Base-by-base conservation (phyloP, 92 coral and sea anemone species). In the Heliopora coerulea region DNA sequence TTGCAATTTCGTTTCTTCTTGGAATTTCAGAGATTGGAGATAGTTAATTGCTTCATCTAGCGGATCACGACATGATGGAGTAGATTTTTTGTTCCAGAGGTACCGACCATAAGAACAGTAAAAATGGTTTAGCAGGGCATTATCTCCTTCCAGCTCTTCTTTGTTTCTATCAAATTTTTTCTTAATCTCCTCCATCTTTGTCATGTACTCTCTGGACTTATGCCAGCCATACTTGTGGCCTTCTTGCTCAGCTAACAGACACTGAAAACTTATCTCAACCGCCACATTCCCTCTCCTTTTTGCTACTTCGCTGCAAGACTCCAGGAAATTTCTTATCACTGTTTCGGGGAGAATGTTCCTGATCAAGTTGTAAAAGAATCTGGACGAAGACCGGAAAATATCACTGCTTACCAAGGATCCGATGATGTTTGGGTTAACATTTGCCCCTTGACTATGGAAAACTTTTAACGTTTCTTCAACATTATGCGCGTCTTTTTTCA, bases 321-420 rank as follows among this genome's bases (percentile, higher is more conserved):
- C 73, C 27, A 27, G 23, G 57, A 66, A 66, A 41, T 66, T 44
- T 27, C 33, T 66, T 23, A 66, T 19, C 40, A 66, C 35, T 13
- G 3, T 44, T 8, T 19, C 33, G 5, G 73, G 31, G 17, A 66
- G 23, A 66, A 66, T 44, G 44, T 44, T 18, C 34, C 56, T 6
- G 35, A 15, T 8, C 11, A 66, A 66, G 34, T 66, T 9, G 73
- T 39, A 41, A 44, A 66, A 66, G 73, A 66, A 66, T 25, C 73
- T 42, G 30, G 73, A 44, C 17, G 57, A 66, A 20, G 73, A 66
- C 41, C 25, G 41, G 20, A 41, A 66, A 41, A 66, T 44, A 20
- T 66, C 57, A 44, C 73, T 66, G 27, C 57, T 23, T 44, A 49
- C 57, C 39, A 66, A 44, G 19, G 57, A 2, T 1, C 44, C 73